Base-by-base conservation (phyloP, 1,140 invertebrate species). In the Trachymyrmex cornetzi region DNA sequence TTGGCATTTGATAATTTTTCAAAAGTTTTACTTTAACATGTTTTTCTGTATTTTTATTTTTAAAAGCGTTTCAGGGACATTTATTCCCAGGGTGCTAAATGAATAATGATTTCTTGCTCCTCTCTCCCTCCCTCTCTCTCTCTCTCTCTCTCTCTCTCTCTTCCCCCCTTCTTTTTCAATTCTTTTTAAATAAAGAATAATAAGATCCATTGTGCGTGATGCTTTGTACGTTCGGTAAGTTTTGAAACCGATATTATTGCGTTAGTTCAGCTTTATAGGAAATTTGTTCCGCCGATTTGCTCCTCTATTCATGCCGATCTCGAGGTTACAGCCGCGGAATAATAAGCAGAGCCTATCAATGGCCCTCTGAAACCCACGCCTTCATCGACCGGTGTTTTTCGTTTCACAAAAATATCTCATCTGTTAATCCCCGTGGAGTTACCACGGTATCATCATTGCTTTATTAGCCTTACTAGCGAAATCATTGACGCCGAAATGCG, bases 231-330 rank as follows among this genome's bases (percentile, higher is more conserved):
- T 38, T 30, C 16, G 7, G 19, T 53, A 55, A 74, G 19, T 74
- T 59, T 7, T 57, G 53, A 57, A 59, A 34, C 12, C 38, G 24
- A 64, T 63, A 75, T 63, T 48, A 27, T 22, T 63, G 48, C 24
- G 19, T 77, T 30, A 16, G 16, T 44, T 16, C 6, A 24, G 55
- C 30, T 77, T 63, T n/a, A 44, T 63, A 16, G 9, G 55, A 61
- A 77, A 22, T 77, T 48, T 22, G 57, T 77, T 77, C 19, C 57
- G 34, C 22, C 2, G 22, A 57, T 38, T 75, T 38, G 14, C 24
- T 77, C 16, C 75, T 63, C 57, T 48, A 77, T 77, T 77, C 38
- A 64, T 77, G 11, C 19, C 24, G 11, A 77, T 48, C 22, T 19
- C 16, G 2, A 27, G 2, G 48, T 55, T 74, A 61, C 34, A 61